Base-by-base conservation (phyloP, 2,888 invertebrate genomes). In the Argynnis bischoffii region DNA sequence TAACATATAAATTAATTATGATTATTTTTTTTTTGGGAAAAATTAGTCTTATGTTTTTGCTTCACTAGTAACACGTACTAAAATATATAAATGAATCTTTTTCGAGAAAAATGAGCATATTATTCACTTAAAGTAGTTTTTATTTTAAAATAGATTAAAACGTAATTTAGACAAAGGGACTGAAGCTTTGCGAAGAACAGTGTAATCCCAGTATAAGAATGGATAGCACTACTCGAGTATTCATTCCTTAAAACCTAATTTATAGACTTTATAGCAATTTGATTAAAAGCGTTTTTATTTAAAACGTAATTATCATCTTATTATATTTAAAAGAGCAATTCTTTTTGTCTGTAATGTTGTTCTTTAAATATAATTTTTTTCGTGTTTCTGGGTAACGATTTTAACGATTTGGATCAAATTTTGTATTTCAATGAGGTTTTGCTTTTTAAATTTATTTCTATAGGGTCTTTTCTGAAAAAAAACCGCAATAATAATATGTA, bases 231-330 rank as follows among this genome's bases (percentile, higher is more conserved):
- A 21, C 53, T 53, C 31, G 53, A 51, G 47, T 31, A 59, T 50
- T 59, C 13, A 59, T 65, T 65, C 18, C 50, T 46, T 65, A 65
- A 65, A 65, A 21, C 59, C 13, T 47, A 54, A 60, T 66, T 66
- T 66, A 54, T 60, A 35, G 59, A 60, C 47, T 57, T 46, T 21
- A 59, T 50, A 53, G 51, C 61, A 59, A 55, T 60, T 60, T 66
- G 66, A 66, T 48, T 66, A 54, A 55, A 60, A 60, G 48, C 48
- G 16, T 48, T 59, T 59, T 59, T 59, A n/a, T 31, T 48, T 41
- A 8, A 41, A 41, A 41, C 8, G 35, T 41, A 18, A 18, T 18
- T 18, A 18, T 18, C 2, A 18, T 18, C 18, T 18, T 18, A 18
- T n/a, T n/a, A n/a, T n/a, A n/a, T 18, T 18, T 18, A 18, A 18